Evolutionary conservation across 2,888 invertebrate genomes (phyloP).

Genomic region (Pheosia tremula): DNA sequence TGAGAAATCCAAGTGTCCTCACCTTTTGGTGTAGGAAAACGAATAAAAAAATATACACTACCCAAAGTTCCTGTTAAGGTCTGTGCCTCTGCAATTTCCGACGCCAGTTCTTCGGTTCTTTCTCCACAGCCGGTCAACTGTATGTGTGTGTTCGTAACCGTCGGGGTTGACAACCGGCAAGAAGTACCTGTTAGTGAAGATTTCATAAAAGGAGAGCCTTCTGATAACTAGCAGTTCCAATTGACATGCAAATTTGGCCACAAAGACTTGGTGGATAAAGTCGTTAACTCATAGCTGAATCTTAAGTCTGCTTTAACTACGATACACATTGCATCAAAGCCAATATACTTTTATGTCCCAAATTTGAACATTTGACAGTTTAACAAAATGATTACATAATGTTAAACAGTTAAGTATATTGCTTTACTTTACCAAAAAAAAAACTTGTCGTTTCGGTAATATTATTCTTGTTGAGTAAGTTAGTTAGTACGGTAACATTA

Average conservation of each 20-base stretch:
- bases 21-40: too few relatives aligned
- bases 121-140: slow-evolving; percentile 91
- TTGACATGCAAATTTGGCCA: neutral
- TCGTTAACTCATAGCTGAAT: neutral
- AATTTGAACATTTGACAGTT: slow-evolving; percentile 3
- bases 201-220: too few relatives aligned
- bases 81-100: slow-evolving; percentile 88
- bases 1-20: neutral
- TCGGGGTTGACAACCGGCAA: slow-evolving; percentile 92
- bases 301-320: neutral
- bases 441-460: neutral
- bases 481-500: neutral
- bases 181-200: slow-evolving; percentile 82
- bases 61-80: slow-evolving; percentile 95
- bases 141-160: slow-evolving; percentile 94
- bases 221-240: too few relatives aligned
- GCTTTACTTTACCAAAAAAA: neutral
- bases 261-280: neutral
- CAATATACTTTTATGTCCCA: neutral
- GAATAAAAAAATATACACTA: slow-evolving; percentile 33
- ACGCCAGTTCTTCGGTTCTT: slow-evolving; percentile 88
- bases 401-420: neutral
- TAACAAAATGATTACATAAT: neutral
- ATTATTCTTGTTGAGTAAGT: neutral
- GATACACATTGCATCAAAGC: neutral